A percentile compares a stretch with the other conserved stretches of the same genome.
phyloP scores from a whole-genome alignment of 2,113 vertebrate species.

The Diadophis punctatus region DNA sequence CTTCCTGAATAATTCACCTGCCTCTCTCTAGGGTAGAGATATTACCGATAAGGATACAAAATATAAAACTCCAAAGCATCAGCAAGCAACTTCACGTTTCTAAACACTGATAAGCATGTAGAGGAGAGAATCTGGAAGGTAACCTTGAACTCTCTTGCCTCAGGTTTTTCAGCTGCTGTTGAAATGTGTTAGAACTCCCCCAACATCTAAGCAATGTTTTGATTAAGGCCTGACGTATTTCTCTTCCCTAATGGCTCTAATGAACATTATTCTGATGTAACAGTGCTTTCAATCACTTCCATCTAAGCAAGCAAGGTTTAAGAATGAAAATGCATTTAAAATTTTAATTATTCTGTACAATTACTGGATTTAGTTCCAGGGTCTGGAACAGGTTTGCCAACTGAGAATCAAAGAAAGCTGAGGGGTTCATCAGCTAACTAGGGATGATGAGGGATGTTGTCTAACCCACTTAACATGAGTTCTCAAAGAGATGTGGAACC shows the following conservation, averaged over 20 bases:
- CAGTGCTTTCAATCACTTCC: neutral
- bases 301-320: neutral
- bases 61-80: neutral
- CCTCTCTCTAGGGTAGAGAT: neutral
- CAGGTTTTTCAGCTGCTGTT: slow-evolving; percentile 6
- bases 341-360: neutral
- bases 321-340: neutral
- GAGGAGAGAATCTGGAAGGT: neutral
- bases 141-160: slow-evolving; percentile 53
- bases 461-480: neutral
- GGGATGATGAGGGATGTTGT: neutral
- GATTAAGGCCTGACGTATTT: neutral
- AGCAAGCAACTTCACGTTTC: slow-evolving; percentile 21
- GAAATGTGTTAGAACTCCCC: neutral
- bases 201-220: neutral
- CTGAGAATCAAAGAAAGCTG: neutral
- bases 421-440: neutral
- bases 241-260: neutral
- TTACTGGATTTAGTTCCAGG: neutral
- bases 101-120: slow-evolving; percentile 56
- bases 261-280: neutral
- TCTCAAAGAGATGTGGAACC: neutral
- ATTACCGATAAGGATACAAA: neutral
- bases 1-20: neutral
- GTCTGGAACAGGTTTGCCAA: neutral